Percentiles rank a stretch among this genome's conserved stretches.
Evolutionary conservation across 2,888 invertebrate species (phyloP).

Genomic region (Seladonia tumulorum): DNA sequence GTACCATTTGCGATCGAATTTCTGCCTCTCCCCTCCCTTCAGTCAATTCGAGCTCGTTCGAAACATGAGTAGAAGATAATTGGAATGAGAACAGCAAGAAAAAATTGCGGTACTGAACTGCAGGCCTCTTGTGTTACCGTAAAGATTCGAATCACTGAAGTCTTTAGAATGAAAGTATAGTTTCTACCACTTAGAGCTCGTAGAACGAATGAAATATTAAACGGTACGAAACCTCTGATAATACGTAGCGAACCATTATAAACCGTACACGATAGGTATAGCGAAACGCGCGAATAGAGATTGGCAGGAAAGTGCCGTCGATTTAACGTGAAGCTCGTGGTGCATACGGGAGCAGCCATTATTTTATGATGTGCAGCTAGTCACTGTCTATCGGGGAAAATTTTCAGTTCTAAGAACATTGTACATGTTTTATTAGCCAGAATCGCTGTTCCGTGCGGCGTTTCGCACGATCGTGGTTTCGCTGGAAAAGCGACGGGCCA

Average conservation of each 20-base stretch:
- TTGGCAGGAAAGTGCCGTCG: not conserved
- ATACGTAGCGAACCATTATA: not conserved
- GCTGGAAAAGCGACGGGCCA: constrained; percentile 9
- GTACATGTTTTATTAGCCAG: not conserved
- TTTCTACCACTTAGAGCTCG: not conserved
- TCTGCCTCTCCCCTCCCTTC: too few relatives aligned
- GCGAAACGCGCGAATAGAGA: not conserved
- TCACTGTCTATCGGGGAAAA: not conserved
- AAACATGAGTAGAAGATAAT: too few relatives aligned
- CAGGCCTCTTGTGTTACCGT: not conserved
- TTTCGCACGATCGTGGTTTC: not conserved
- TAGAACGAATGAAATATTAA: not conserved
- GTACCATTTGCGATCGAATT: too few relatives aligned
- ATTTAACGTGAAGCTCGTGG: not conserved
- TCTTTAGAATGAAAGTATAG: not conserved
- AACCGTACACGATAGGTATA: not conserved
- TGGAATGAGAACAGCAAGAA: too few relatives aligned
- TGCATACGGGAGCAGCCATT: not conserved
- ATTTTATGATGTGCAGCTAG: not conserved
- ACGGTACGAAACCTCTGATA: not conserved
- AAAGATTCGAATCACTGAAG: not conserved
- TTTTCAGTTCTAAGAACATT: not conserved
- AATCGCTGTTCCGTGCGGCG: not conserved
- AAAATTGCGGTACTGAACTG: too few relatives aligned
- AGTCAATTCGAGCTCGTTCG: too few relatives aligned